Evolutionary conservation across 2,797 vertebrate genomes (phyloP), one percentile per base, ranked within the genome.

Genomic region (Acanthurus lineatus): DNA sequence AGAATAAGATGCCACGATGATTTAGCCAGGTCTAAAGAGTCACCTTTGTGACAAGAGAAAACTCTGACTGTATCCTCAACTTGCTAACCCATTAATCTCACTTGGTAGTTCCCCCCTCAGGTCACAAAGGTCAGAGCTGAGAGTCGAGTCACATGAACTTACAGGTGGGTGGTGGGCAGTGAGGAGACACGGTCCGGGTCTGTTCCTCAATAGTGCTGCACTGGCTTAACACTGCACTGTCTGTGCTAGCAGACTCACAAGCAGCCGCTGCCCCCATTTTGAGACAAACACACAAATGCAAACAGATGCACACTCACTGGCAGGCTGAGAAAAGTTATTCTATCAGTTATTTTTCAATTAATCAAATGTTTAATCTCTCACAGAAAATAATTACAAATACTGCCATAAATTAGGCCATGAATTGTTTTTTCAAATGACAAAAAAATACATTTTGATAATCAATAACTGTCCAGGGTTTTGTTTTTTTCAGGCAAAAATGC

Each of bases 151-250:
- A 74, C 67, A 69, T 70, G 8, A 73, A 93, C 91, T 94, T 92
- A 93, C 92, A 89, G 84, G 78, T 66, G 77, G 81, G 64, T 45
- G 83, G 71, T 40, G 81, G 68, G 72, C 82, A 76, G 42, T 25
- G 85, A 82, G 84, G 81, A 76, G 88, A 60, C 28, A 92, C 93
- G 91, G 94, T 91, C 76, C 82, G 83, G 38, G 66, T 79, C 79
- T 85, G 90, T 19, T 94, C 91, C 85, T 92, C 93, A 28, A 42
- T 79, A 35, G 81, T 95, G 95, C 95, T 97, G 97, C 96, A 95
- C 94, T 96, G 96, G 94, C 92, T 97, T 87, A 95, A 82, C 81
- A 90, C 87, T 68, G 89, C 83, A 76, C 89, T 92, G 90, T 93
- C 91, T 84, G 79, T 73, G 80, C 86, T 90, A 85, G 84, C 9